Percentiles rank a stretch among this genome's conserved stretches.
Conservation (phyloP, 2,797 vertebrate genomes). For the Sebastes elongatus region DNA sequence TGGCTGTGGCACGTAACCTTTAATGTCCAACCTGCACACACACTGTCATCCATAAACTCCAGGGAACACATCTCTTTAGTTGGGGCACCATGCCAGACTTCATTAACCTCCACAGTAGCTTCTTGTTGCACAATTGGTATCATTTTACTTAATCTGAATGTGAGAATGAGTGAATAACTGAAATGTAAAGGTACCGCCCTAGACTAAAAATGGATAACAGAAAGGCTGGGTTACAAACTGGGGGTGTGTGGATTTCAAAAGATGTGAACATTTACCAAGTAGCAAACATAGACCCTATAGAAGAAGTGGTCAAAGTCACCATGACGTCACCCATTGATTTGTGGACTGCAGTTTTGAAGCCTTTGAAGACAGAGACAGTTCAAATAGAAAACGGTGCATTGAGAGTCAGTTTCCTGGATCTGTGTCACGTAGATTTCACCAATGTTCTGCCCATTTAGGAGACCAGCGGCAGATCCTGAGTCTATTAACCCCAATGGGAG, state of each 20-base stretch:
- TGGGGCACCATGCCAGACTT: neutral
- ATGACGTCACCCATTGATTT: neutral
- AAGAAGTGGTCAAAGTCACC: neutral
- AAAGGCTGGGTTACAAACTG: neutral
- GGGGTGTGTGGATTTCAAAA: neutral
- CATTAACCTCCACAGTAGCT: neutral
- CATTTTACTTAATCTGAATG: neutral
- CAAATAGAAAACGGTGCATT: no score
- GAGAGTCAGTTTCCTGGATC: no score
- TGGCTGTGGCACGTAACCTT: constrained; percentile 28
- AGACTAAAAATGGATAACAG: neutral
- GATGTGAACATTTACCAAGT: neutral
- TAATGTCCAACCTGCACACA: constrained; percentile 17
- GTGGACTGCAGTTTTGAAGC: neutral
- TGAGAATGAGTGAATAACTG: neutral
- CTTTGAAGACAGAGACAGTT: no score
- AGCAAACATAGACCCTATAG: neutral
- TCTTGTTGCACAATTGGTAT: neutral
- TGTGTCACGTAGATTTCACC: no score
- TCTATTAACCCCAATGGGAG: no score
- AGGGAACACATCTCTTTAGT: constrained; percentile 3
- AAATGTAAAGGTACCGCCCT: neutral
- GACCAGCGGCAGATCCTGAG: no score
- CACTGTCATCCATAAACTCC: constrained; percentile 15
- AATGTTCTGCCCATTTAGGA: no score